Base-by-base conservation (phyloP, 2,113 vertebrate genomes). In the Corvus moneduloides region DNA sequence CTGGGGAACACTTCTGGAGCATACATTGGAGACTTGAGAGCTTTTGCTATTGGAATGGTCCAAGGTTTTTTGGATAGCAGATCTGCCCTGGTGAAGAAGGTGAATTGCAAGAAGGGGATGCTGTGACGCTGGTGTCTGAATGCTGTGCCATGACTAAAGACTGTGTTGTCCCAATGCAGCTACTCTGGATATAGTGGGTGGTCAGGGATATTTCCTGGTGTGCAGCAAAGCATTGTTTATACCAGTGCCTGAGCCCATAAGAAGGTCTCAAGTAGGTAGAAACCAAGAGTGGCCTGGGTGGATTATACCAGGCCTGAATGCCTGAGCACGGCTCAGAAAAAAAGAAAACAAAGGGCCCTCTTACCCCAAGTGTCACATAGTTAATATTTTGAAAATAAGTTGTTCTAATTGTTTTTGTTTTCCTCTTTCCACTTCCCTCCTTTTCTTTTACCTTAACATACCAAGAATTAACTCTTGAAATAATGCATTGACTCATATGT, bases 251-350 rank as follows among this genome's bases (percentile, higher is more conserved):
- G 52, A 75, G 56, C 33, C 23, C 41, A 9, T 10, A 15, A n/a
- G 51, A 67, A 23, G 8, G 12, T 73, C 62, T 10, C 4, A 16
- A 24, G 17, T 28, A 58, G 43, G 39, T 32, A 67, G 61, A 78
- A 28, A 5, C 12, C 22, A 22, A 33, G 43, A 76, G 54, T 5
- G 8, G 19, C 23, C 26, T 73, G 54, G 12, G 27, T 61, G 24
- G 11, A 6, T 68, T 37, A 22, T 14, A 48, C 12, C 20, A 54
- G 30, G 48, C 61, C 39, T 63, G 66, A 88, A 37, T 54, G 39
- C 52, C 43, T 46, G 64, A 51, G 14, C 7, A 10, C 0, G 0
- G 30, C 26, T 79, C 62, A 63, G 71, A 3, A 24, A 21, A 48
- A 77, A 63, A 48, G 13, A 52, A 87, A 39, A 44, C 20, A 24